Conservation (phyloP, 2,113 vertebrate species). For the Helogale parvula region DNA sequence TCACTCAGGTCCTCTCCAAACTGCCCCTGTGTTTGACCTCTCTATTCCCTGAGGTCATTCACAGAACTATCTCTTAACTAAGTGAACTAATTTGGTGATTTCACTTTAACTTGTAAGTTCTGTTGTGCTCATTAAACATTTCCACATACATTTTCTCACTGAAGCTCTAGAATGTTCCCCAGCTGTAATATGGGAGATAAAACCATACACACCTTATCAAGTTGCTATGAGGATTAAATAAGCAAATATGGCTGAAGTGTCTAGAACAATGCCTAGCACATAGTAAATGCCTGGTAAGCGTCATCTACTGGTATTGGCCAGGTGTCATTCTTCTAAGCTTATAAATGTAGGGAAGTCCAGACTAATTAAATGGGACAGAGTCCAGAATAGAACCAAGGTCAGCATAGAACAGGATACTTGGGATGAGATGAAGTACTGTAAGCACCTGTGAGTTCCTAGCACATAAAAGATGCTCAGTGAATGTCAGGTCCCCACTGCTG, state of each 20-base stretch:
- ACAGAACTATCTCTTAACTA: background rate
- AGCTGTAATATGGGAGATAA: background rate
- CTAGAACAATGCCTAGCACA: background rate
- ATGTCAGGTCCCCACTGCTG: background rate
- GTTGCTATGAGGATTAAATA: background rate
- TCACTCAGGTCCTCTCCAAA: background rate
- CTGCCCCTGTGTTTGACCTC: background rate
- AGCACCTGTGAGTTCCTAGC: background rate
- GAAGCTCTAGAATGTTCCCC: background rate
- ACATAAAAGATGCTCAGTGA: background rate
- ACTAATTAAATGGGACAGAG: background rate
- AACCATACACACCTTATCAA: background rate
- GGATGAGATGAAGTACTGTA: background rate
- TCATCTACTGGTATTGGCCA: fast-evolving
- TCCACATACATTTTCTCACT: background rate
- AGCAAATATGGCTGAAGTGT: fast-evolving
- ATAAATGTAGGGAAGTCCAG: background rate
- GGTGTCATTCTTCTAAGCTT: background rate
- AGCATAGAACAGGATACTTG: background rate
- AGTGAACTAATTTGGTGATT: background rate
- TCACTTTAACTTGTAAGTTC: background rate
- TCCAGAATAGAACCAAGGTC: background rate
- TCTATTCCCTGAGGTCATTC: background rate
- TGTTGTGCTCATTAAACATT: background rate
- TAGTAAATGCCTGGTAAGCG: background rate